phyloP scores from a whole-genome alignment of 2,797 vertebrate species.

The Halcyon smyrnensis region DNA sequence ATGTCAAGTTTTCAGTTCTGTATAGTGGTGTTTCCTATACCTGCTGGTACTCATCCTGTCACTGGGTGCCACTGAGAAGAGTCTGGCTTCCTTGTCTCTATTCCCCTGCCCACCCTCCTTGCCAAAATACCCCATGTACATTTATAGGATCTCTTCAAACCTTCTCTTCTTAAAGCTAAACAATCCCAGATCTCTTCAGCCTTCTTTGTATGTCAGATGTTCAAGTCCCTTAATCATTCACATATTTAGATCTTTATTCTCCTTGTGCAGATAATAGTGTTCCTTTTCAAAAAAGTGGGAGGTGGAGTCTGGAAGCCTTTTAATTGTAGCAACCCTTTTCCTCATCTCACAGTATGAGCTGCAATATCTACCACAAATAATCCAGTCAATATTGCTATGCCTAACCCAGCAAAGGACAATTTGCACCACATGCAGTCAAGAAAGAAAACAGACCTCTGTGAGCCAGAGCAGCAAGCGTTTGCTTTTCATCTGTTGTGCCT shows the following conservation, averaged over 20 bases:
- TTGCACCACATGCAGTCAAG: background rate
- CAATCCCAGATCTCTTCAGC: background rate
- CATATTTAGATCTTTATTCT: slow-evolving; percentile 25
- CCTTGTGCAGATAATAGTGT: background rate
- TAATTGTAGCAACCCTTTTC: slow-evolving; percentile 23
- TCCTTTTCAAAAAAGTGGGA: slow-evolving; percentile 25
- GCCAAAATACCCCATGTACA: no score
- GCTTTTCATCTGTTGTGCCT: background rate
- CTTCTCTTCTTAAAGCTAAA: background rate
- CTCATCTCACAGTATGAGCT: slow-evolving; percentile 18
- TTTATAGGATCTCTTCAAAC: background rate
- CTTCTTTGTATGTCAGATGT: background rate
- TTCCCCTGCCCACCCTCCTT: background rate
- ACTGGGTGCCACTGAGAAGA: background rate
- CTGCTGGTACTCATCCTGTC: background rate
- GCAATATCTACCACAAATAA: slow-evolving; percentile 1
- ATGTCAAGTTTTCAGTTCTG: background rate
- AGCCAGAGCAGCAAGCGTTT: background rate
- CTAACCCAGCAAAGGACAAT: slow-evolving; percentile 31
- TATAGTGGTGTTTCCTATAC: background rate
- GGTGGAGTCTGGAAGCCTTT: slow-evolving; percentile 11
- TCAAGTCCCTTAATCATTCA: background rate
- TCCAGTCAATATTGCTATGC: background rate
- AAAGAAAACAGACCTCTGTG: slow-evolving; percentile 10
- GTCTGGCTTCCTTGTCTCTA: background rate